Percentiles rank a stretch among this genome's conserved stretches.
phyloP scores from a whole-genome alignment of 2,888 invertebrate species.

The Drosophila paramelanica region DNA sequence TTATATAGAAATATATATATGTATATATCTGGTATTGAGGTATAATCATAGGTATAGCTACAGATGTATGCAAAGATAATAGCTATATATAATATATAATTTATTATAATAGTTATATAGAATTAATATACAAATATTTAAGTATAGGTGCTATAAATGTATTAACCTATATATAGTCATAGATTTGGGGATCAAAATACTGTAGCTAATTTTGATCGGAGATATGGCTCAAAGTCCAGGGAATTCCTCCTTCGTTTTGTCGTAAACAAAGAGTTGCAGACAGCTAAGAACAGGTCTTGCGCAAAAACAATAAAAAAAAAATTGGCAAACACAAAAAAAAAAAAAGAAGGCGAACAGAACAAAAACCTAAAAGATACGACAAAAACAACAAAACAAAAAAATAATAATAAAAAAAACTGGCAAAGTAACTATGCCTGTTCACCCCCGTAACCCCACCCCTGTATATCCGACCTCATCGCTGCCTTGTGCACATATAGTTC shows the following conservation, averaged over 20 bases:
- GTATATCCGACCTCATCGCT: neutral
- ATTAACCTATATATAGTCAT: neutral
- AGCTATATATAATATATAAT: no score
- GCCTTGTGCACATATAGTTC: slow-evolving; percentile 12
- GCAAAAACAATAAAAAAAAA: slow-evolving; percentile 3
- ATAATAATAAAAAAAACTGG: slow-evolving; percentile 25
- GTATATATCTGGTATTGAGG: neutral
- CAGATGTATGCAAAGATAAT: neutral
- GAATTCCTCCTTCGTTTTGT: slow-evolving; percentile 9
- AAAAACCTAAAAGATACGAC: slow-evolving; percentile 42
- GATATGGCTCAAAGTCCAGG: slow-evolving; percentile 3
- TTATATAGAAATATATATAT: no score
- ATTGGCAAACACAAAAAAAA: slow-evolving; percentile 10
- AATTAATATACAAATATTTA: neutral
- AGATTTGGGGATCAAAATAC: neutral
- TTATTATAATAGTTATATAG: neutral
- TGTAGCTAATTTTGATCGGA: neutral
- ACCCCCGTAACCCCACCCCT: slow-evolving; percentile 1
- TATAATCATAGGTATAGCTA: neutral
- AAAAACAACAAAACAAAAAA: neutral
- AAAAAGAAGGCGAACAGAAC: slow-evolving; percentile 30
- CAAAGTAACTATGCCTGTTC: slow-evolving; percentile 35
- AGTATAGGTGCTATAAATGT: neutral
- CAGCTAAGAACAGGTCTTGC: slow-evolving; percentile 23
- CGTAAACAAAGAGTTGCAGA: slow-evolving; percentile 22